phyloP scores from a whole-genome alignment of 2,888 invertebrate species.

The Merodon equestris region DNA sequence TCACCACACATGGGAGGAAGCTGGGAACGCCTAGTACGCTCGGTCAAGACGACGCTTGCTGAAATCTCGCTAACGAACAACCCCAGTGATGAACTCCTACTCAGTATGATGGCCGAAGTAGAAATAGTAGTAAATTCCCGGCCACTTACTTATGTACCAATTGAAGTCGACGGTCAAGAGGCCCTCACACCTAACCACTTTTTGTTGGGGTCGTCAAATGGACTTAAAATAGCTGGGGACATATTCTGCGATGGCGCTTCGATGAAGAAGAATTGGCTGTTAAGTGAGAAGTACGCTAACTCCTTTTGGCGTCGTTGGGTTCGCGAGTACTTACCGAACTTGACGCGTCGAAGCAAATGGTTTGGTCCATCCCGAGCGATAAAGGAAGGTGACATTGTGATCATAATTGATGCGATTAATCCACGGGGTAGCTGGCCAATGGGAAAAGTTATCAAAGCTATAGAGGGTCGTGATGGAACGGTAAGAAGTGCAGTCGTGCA shows the following conservation, averaged over 20 bases:
- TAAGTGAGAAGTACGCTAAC: background rate
- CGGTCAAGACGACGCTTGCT: no score
- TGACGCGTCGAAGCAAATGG: background rate
- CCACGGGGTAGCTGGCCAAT: slow-evolving; percentile 24
- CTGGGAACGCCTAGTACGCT: no score
- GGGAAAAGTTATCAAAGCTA: slow-evolving; percentile 24
- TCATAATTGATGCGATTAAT: background rate
- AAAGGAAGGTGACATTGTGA: background rate
- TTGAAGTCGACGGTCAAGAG: background rate
- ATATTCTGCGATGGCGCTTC: background rate
- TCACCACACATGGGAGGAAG: no score
- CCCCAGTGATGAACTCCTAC: background rate
- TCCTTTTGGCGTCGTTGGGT: background rate
- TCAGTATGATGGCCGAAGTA: background rate
- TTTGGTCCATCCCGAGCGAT: background rate
- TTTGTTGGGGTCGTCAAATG: background rate
- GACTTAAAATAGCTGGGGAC: background rate
- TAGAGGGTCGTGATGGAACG: slow-evolving; percentile 6
- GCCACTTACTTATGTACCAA: background rate
- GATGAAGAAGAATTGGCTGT: background rate
- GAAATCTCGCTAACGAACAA: slow-evolving; percentile 3
- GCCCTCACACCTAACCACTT: background rate
- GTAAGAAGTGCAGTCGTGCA: no score
- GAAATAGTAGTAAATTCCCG: background rate
- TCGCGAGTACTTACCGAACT: background rate